These are phyloP conservation scores for Schizotus pectinicornis DNA, from an alignment of 2,888 invertebrate species.

Conservation along the genomic window DNA sequence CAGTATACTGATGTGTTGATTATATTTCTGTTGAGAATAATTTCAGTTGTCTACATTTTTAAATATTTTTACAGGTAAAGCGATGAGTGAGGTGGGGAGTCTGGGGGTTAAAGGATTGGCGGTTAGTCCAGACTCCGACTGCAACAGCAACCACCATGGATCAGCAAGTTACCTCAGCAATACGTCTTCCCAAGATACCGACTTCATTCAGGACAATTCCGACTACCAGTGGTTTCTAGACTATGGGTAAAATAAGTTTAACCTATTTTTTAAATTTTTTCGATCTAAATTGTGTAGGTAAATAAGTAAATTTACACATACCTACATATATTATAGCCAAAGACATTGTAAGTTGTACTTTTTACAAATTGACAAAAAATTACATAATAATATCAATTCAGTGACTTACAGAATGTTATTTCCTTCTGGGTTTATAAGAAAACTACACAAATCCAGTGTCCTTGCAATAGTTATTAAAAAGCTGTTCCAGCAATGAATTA, in stretches of 20 bases:
- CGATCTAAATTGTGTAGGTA: background rate
- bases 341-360: no score
- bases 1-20: no score
- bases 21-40: background rate
- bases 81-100: constrained; percentile 56
- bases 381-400: no score
- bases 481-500: no score
- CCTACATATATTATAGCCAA: no score
- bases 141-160: constrained; percentile 62
- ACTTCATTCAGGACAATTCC: constrained; percentile 84
- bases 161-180: constrained; percentile 58
- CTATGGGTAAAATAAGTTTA: constrained; percentile 72
- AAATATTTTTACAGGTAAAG: constrained; percentile 52
- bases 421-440: no score
- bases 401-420: no score
- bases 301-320: background rate
- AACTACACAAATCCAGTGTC: no score
- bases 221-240: constrained; percentile 92
- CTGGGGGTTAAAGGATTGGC: constrained; percentile 49
- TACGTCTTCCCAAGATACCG: constrained; percentile 65
- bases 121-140: constrained; percentile 63
- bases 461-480: no score
- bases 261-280: background rate
- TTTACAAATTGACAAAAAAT: no score
- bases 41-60: constrained; percentile 11